phyloP scores from a whole-genome alignment of 2,113 vertebrate species.

The Toxotes jaculatrix region DNA sequence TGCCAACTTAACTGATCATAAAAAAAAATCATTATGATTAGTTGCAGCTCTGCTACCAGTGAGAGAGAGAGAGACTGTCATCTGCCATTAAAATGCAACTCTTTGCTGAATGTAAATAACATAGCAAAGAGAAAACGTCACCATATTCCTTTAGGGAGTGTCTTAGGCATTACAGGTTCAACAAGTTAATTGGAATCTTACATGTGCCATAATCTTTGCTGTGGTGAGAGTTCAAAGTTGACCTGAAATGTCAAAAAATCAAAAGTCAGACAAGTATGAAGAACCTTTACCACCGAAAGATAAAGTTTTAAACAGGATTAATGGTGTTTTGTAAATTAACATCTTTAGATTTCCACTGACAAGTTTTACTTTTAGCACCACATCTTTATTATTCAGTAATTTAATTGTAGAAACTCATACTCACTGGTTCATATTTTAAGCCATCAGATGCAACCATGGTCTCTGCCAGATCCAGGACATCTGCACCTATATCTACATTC shows the following conservation, averaged over 20 bases:
- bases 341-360: background rate
- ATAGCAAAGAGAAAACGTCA: background rate
- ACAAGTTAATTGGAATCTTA: slow-evolving; percentile 76
- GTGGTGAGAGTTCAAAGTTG: slow-evolving; percentile 93
- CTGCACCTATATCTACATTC: slow-evolving; percentile 93
- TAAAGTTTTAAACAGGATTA: background rate
- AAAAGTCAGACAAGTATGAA: background rate
- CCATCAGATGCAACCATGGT: slow-evolving; percentile 97
- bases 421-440: slow-evolving; percentile 94
- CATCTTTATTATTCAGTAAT: background rate
- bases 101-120: background rate
- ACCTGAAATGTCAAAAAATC: slow-evolving; percentile 83
- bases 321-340: too few relatives aligned
- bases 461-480: slow-evolving; percentile 97
- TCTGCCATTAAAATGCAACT: background rate
- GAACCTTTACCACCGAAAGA: background rate
- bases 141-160: background rate
- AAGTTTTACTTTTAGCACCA: background rate
- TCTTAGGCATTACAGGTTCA: background rate
- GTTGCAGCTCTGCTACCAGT: background rate
- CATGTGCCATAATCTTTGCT: slow-evolving; percentile 95
- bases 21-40: background rate
- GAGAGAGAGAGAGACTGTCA: background rate
- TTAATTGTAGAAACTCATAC: slow-evolving; percentile 58
- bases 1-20: background rate